Evolutionary conservation across 2,797 vertebrate species (phyloP).

Genomic region (Acanthopagrus latus): DNA sequence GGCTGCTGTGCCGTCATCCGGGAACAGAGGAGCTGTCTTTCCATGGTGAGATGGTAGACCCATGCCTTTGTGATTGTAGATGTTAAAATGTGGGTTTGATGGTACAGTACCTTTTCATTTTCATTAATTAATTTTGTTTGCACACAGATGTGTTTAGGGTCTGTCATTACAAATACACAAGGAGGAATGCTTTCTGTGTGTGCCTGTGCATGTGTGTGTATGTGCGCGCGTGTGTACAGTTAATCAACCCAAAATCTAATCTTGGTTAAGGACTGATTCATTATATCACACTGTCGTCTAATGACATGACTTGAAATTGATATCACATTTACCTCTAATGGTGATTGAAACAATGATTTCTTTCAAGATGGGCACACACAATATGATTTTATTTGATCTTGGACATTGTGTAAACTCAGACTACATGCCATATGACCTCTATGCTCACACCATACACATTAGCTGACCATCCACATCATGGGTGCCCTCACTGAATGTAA

Average conservation of each 20-base stretch:
- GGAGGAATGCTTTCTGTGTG: no score
- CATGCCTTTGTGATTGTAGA: not conserved
- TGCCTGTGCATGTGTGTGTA: no score
- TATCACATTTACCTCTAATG: not conserved
- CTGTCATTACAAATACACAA: no score
- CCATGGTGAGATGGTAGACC: conserved; percentile 76
- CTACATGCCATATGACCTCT: no score
- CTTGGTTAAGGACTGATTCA: not conserved
- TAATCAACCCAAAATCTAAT: not conserved
- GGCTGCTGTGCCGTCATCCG: conserved; percentile 89
- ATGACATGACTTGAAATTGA: not conserved
- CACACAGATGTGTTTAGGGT: no score
- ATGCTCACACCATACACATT: no score
- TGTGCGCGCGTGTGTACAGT: no score
- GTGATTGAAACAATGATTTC: not conserved
- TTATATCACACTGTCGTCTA: not conserved
- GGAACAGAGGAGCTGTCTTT: conserved; percentile 89
- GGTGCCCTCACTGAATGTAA: no score
- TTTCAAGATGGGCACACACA: not conserved
- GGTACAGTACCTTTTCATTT: no score
- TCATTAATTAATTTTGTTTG: no score
- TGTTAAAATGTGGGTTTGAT: conserved; percentile 9
- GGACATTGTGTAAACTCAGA: no score
- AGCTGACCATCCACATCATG: not conserved
- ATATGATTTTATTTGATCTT: no score